Conservation (phyloP, 2,113 vertebrate species). For the Condylura cristata region DNA sequence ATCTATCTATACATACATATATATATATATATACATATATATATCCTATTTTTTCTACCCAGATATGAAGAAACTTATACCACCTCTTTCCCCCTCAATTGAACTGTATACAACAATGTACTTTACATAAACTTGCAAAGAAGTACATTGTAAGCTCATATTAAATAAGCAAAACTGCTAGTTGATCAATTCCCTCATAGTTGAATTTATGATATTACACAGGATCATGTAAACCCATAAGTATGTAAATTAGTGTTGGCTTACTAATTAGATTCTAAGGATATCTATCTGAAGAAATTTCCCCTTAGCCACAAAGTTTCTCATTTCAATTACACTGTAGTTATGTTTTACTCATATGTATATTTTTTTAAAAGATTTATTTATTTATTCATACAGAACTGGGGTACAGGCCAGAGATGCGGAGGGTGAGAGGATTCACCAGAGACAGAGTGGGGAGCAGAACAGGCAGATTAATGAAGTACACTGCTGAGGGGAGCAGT, state of each 20-base stretch:
- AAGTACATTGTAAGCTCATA: not conserved
- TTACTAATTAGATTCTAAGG: not conserved
- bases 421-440: too few species aligned
- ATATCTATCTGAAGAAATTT: not conserved
- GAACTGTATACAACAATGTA: not conserved
- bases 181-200: not conserved
- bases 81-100: not conserved
- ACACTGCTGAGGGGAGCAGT: too few species aligned
- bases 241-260: not conserved
- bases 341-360: not conserved
- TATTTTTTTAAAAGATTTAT: too few species aligned
- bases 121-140: not conserved
- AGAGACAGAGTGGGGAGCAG: too few species aligned
- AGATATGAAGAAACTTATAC: not conserved
- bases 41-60: not conserved
- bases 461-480: too few species aligned
- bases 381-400: too few species aligned
- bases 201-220: not conserved
- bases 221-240: not conserved
- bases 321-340: not conserved
- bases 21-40: not conserved
- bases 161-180: not conserved
- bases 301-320: not conserved
- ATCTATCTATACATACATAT: not conserved
- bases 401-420: too few species aligned